Base-by-base conservation (phyloP, 2,113 vertebrate species). In the Ptychochromis oligacanthus region DNA sequence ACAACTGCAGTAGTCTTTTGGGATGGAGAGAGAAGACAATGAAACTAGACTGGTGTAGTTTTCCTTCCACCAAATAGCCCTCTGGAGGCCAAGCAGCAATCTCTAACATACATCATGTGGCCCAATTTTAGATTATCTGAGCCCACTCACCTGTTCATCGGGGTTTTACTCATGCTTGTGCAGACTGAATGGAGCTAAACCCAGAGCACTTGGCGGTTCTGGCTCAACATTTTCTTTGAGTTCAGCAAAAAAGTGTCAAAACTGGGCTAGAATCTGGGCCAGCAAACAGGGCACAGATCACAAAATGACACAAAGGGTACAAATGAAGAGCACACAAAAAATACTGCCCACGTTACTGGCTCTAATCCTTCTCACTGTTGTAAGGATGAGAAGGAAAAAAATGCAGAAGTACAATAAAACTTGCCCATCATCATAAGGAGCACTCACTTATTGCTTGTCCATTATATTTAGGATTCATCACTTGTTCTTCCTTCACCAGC, bases 221-320 rank as follows among this genome's bases (percentile, higher is more conserved):
- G 38, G 31, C 65, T 81, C 75, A 22, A 43, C 2, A 17, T 82
- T 72, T 87, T 75, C 54, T 77, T 79, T 84, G 46, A 86, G 76
- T 86, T 92, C 86, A 91, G 88, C 84, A 61, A 28, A 81, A 67
- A 76, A 61, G 67, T 61, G 36, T 46, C 5, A 22, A 89, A 92
- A 92, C 62, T 90, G 87, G 92, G 88, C 82, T 93, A 86, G 62
- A 92, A 92, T 91, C 59, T 94, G 91, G 89, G 91, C 84, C 91
- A 90, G 60, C 59, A 7, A 18, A 36, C 22, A 49, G 83, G 84
- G 83, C 84, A 85, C 56, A 74, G 75, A 87, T 81, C 81, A 91
- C 54, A 74, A 76, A 58, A 56, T 74, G 77, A 78, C 78, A 62
- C 52, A 59, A 84, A 85, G 83, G 38, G 62, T 79, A 34, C 79